Evolutionary conservation across 2,797 vertebrate species (phyloP), one percentile per base, ranked within the genome.

Genomic region (Melopsittacus undulatus): DNA sequence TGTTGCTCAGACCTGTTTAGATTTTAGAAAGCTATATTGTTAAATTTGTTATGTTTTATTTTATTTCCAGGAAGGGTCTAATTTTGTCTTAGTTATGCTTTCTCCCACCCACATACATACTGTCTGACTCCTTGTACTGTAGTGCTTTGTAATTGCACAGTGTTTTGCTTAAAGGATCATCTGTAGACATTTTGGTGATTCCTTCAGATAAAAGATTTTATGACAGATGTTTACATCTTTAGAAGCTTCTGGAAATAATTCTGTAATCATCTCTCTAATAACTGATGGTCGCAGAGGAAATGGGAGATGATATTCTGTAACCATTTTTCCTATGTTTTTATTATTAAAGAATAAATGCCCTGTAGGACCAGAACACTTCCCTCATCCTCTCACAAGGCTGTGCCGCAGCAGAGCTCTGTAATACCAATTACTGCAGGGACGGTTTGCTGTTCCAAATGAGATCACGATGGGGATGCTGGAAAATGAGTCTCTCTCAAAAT

Each of bases 1-100:
- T 24, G 29, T 24, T 83, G 27, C 70, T 89, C 42, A 76, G 62
- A 56, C 49, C 43, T 80, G 23, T 80, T 72, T 51, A 88, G 24
- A n/a, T 73, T 89, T 72, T 62, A 67, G 70, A 90, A 74, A 51
- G 7, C 46, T 79, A 46, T 30, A 43, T 49, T 74, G 54, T 76
- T 94, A 70, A 32, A 63, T 94, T 63, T 84, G 20, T 66, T 64
- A n/a, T 2, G 4, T 69, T 85, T 83, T 85, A 74, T 96, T 94
- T 95, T 85, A 77, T 95, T 94, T 95, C 52, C 81, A 92, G 81
- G 46, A 91, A 68, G 40, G 49, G 42, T 82, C 86, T 95, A 66
- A 79, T 95, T 94, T 93, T 82, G 54, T 90, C 59, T 92, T 15
- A 27, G 46, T 89, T 91, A 26, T 3, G 18, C 72, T 82, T 89